Conservation (phyloP, 2,888 invertebrate species). For the Hemithea aestivaria region DNA sequence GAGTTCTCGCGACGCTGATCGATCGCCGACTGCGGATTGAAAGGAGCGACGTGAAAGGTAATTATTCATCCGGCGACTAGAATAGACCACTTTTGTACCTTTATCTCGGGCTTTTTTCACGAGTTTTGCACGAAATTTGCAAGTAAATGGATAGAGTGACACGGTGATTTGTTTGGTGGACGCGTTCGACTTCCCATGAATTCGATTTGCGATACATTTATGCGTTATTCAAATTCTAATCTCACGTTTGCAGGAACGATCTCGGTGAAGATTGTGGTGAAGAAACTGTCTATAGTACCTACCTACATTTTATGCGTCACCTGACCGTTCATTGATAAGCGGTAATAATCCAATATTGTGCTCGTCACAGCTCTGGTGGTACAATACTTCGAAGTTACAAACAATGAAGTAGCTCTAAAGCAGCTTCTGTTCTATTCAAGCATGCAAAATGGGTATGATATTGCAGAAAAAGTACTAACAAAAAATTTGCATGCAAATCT, state of each 20-base stretch:
- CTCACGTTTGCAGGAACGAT: conserved; percentile 28
- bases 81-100: conserved; percentile 78
- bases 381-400: too few relatives aligned
- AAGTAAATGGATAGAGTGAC: conserved; percentile 75
- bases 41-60: conserved; percentile 77
- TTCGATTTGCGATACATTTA: conserved; percentile 44
- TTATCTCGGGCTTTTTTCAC: conserved; percentile 73
- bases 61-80: conserved; percentile 79
- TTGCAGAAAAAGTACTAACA: conserved; percentile 38
- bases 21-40: conserved; percentile 74
- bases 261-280: too few relatives aligned
- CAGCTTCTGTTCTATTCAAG: conserved; percentile 9
- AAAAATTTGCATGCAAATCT: conserved; percentile 66
- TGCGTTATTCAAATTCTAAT: conserved; percentile 28
- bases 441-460: conserved; percentile 29
- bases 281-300: too few relatives aligned
- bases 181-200: conserved; percentile 64
- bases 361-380: too few relatives aligned
- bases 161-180: conserved; percentile 70
- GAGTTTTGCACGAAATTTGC: conserved; percentile 76
- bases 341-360: too few relatives aligned
- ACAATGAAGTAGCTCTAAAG: conserved; percentile 6
- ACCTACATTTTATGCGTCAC: too few relatives aligned
- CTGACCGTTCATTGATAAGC: too few relatives aligned
- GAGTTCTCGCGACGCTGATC: conserved; percentile 76